Conservation (phyloP, 2,797 vertebrate genomes). For the Labeo calbasu region DNA sequence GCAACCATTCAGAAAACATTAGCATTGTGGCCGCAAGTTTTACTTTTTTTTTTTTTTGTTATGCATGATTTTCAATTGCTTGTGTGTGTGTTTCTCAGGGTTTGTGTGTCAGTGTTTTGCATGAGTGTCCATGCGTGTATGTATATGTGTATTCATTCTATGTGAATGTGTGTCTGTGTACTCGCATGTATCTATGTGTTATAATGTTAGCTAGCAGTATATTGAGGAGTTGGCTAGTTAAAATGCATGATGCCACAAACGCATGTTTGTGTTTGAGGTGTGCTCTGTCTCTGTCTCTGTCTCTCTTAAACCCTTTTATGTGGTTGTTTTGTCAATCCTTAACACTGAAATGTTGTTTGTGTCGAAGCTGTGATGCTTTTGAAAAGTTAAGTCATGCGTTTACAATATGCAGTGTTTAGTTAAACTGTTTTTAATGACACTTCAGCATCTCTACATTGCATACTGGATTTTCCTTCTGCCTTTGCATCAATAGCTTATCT, state of each 20-base stretch:
- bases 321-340: background rate
- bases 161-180: conserved; percentile 26
- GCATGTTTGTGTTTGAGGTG: conserved; percentile 62
- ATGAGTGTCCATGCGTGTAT: background rate
- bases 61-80: background rate
- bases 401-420: background rate
- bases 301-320: background rate
- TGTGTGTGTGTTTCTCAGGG: background rate
- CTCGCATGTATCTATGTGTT: background rate
- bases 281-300: conserved; percentile 34
- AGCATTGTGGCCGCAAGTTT: background rate
- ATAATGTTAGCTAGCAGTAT: background rate
- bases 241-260: conserved; percentile 70
- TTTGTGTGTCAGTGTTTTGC: background rate
- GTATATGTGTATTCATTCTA: background rate
- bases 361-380: background rate
- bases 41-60: background rate
- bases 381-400: background rate
- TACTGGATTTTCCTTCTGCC: too few species aligned
- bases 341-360: background rate
- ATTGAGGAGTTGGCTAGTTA: conserved; percentile 61
- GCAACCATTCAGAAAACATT: background rate
- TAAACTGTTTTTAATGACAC: background rate
- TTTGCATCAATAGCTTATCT: too few species aligned
- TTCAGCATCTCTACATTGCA: background rate